Conservation (phyloP, 2,797 vertebrate species). For the Amblyraja radiata region DNA sequence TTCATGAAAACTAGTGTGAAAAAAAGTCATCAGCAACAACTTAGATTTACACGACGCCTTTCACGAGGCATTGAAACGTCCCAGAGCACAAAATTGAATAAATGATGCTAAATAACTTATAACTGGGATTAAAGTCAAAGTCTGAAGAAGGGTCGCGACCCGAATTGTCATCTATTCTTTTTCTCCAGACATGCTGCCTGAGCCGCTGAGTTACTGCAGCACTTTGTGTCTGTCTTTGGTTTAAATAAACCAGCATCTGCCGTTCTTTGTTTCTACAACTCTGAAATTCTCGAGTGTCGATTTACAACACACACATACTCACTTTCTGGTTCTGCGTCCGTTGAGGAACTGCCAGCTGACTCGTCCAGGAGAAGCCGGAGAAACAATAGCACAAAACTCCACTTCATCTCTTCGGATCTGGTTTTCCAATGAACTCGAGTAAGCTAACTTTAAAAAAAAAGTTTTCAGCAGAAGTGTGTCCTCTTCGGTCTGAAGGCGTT, state of each 20-base stretch:
- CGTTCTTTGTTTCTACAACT: too few relatives aligned
- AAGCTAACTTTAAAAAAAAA: neutral
- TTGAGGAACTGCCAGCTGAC: neutral
- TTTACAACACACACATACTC: neutral
- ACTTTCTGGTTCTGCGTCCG: neutral
- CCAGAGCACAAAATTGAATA: too few relatives aligned
- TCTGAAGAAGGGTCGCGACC: too few relatives aligned
- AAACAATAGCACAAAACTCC: neutral
- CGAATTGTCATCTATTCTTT: too few relatives aligned
- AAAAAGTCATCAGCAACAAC: neutral
- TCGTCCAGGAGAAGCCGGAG: neutral
- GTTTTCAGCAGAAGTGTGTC: neutral
- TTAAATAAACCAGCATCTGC: too few relatives aligned
- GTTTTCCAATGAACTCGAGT: neutral
- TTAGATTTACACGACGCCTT: too few relatives aligned
- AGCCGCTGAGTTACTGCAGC: too few relatives aligned
- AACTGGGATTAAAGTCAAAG: neutral
- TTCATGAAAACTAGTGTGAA: neutral
- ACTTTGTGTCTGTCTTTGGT: too few relatives aligned
- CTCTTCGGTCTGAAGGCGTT: neutral
- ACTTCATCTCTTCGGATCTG: constrained; percentile 29
- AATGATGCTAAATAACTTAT: neutral
- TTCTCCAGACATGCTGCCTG: too few relatives aligned
- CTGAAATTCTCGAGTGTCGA: too few relatives aligned
- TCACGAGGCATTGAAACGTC: too few relatives aligned